phyloP scores from a whole-genome alignment of 2,113 vertebrate genomes.

The Gymnocephalus cernua region DNA sequence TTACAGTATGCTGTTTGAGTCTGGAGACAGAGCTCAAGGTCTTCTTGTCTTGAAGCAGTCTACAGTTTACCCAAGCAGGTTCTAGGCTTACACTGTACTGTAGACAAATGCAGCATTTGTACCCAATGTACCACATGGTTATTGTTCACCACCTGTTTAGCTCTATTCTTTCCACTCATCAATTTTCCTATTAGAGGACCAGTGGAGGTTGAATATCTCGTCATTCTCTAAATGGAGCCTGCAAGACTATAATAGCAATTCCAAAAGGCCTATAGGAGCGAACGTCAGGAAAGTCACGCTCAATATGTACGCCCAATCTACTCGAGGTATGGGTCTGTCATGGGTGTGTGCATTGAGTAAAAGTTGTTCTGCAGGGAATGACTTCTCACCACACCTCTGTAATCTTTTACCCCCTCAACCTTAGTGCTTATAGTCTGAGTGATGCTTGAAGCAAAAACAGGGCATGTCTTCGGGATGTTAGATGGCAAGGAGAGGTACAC shows the following conservation, averaged over 20 bases:
- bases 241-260: conserved; percentile 65
- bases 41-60: conserved; percentile 30
- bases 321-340: conserved; percentile 48
- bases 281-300: conserved; percentile 37
- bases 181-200: conserved; percentile 64
- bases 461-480: conserved; percentile 19
- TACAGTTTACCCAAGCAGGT: conserved; percentile 23
- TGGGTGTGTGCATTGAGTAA: conserved; percentile 44
- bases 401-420: conserved; percentile 38
- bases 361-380: conserved; percentile 46
- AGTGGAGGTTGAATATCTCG: conserved; percentile 56
- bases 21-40: conserved; percentile 38
- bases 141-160: conserved; percentile 64
- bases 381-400: conserved; percentile 51
- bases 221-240: conserved; percentile 71
- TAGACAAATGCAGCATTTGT: conserved; percentile 41
- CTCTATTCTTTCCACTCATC: conserved; percentile 55
- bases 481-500: conserved; percentile 29
- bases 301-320: conserved; percentile 60
- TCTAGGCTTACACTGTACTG: conserved; percentile 12
- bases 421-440: conserved; percentile 15
- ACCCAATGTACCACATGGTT: conserved; percentile 45
- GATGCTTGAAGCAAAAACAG: conserved; percentile 47
- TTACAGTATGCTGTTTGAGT: conserved; percentile 2
- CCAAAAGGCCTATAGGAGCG: conserved; percentile 52